Base-by-base conservation (phyloP, 2,797 vertebrate species). In the Sebastes matsubarae region DNA sequence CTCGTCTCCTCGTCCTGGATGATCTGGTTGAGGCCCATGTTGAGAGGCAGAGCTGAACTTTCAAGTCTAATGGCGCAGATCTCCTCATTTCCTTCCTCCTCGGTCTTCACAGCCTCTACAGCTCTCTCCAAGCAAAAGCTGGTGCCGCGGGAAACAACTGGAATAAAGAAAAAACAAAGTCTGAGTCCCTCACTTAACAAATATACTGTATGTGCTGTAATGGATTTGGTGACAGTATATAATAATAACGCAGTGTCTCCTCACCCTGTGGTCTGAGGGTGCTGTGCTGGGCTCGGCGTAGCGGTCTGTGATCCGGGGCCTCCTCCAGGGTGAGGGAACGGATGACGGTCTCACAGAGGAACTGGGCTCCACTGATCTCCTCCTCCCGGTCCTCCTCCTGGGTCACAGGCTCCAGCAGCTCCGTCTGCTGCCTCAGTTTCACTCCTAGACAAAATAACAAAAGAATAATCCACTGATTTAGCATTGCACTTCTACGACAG, bases 301-400 rank as follows among this genome's bases (percentile, higher is more conserved):
- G 94, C 4, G 98, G 98, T 32, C 94, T 96, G 88, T 98, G 98
- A 83, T 99, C 98, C 3, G 98, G 98, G 27, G 97, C 97, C 68
- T 99, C 98, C 88, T 99, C 98, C 85, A 99, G 81, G 4, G 98
- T 97, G 11, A 99, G 96, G 11, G 98, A 99, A 34, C 98, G 96
- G 86, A 99, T 99, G 4, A 99, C 97, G 0, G 98, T 99, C 94
- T 99, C 98, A 36, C 97, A 99, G 50, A 99, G 97, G 90, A 99
- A 99, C 93, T 99, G 98, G 8, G 97, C 98, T 59, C 98, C 98
- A 2, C 98, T 99, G 93, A 99, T 97, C 83, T 99, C 98, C 89
- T 98, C 98, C 14, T 99, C 98, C 24, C 93, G 68, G 73, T 94
- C 95, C 78, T 99, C 98, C 58, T 99, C 98, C 24, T 92, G 94